Evolutionary conservation across 1,140 invertebrate genomes (phyloP).

Genomic region (Phortica variegata): DNA sequence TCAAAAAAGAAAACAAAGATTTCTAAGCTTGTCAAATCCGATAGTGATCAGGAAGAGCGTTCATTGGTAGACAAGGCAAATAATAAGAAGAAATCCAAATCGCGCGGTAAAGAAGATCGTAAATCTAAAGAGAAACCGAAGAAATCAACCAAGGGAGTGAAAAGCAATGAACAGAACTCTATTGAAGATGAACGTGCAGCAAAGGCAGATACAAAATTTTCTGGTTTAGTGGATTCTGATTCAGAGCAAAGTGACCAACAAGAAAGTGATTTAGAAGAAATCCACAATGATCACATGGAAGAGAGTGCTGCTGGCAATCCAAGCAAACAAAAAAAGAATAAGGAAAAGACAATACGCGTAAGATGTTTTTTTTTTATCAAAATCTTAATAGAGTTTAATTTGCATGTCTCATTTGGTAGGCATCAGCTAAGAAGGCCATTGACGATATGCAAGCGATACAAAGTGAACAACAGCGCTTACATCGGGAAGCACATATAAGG

Average conservation of each 20-base stretch:
- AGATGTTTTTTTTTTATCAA: neutral
- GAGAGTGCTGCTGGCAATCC: conserved; percentile 8
- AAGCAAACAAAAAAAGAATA: conserved; percentile 6
- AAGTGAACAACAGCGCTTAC: conserved; percentile 63
- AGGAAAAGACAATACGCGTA: conserved; percentile 14
- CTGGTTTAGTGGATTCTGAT: conserved; percentile 34
- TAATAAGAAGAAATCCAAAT: conserved; percentile 18
- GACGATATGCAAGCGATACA: conserved; percentile 57
- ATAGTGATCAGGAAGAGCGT: too few relatives aligned
- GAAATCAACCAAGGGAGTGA: neutral
- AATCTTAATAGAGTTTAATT: neutral
- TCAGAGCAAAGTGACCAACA: conserved; percentile 19
- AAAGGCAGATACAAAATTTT: conserved; percentile 18
- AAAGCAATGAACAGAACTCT: too few relatives aligned
- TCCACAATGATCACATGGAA: neutral
- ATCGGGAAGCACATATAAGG: conserved; percentile 67
- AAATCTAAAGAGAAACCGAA: conserved; percentile 3
- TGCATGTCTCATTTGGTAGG: conserved; percentile 30
- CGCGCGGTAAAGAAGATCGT: neutral
- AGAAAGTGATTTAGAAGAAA: conserved; percentile 13
- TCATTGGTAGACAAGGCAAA: conserved; percentile 13
- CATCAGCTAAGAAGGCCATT: conserved; percentile 57
- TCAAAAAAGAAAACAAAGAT: conserved; percentile 23
- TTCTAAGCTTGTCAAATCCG: conserved; percentile 10
- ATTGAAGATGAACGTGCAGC: neutral